These are phyloP conservation scores for Falco novaeseelandiae DNA, from an alignment of 2,797 vertebrate species.

Conservation along the genomic window DNA sequence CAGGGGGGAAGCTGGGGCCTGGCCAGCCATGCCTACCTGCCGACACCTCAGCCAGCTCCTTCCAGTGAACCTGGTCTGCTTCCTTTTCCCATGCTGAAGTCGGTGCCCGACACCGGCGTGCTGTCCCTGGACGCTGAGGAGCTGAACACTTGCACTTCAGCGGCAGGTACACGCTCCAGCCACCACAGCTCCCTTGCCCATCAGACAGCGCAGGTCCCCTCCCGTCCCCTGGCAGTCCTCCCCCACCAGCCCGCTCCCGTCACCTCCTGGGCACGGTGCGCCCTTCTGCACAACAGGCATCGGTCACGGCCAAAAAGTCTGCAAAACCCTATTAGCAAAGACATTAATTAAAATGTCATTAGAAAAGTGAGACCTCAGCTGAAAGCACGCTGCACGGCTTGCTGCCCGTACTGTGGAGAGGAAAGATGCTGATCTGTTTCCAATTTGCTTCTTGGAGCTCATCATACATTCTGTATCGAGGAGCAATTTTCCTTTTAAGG, in stretches of 20 bases:
- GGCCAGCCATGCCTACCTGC: not conserved
- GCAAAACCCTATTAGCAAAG: not conserved
- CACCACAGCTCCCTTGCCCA: too few relatives aligned
- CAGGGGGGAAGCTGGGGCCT: not conserved
- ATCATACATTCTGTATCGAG: not conserved
- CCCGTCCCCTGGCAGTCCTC: not conserved
- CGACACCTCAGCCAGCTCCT: not conserved
- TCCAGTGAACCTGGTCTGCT: not conserved
- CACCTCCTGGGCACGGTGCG: not conserved
- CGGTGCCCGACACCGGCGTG: accelerated
- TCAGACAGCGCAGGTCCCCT: accelerated
- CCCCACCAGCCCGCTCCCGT: not conserved
- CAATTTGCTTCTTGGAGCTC: slow-evolving; percentile 49
- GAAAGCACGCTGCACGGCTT: not conserved
- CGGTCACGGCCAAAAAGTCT: not conserved
- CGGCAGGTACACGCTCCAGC: not conserved
- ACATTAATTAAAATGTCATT: not conserved
- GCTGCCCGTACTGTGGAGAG: not conserved
- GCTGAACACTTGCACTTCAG: not conserved
- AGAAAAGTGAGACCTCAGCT: not conserved
- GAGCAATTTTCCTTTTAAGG: slow-evolving; percentile 53
- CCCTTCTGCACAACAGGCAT: not conserved
- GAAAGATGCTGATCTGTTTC: slow-evolving; percentile 50
- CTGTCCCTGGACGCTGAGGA: not conserved
- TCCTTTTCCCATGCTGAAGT: not conserved